Conservation (phyloP, 2,797 vertebrate species). For the Gallinago stenura region DNA sequence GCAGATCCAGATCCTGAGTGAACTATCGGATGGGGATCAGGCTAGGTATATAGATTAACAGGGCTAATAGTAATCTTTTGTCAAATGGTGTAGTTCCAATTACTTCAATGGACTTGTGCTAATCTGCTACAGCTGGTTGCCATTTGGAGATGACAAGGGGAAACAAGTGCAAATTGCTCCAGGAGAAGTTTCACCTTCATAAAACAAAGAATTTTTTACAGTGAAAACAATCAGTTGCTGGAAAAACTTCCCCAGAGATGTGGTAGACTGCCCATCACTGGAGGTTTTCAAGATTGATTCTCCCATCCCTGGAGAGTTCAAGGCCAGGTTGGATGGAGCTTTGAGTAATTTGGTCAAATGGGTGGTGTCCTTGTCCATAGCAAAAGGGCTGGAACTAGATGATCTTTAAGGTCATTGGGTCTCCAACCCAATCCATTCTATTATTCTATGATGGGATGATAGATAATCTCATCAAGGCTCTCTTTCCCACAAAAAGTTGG, state of each 20-base stretch:
- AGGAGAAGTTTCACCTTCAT: not conserved
- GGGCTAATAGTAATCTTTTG: not conserved
- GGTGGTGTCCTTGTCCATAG: not conserved
- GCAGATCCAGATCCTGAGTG: not conserved
- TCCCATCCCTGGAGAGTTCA: not conserved
- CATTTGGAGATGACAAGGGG: not conserved
- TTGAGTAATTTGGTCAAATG: not conserved
- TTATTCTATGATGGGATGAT: not conserved
- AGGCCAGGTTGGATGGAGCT: not conserved
- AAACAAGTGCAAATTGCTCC: not conserved
- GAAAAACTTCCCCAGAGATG: not conserved
- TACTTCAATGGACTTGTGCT: not conserved
- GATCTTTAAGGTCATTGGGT: not conserved
- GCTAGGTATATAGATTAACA: not conserved
- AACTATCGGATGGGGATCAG: not conserved
- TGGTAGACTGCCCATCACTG: not conserved
- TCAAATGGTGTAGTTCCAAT: not conserved
- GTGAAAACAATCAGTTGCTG: not conserved
- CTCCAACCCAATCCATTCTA: not conserved
- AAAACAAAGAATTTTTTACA: not conserved
- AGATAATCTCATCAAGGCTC: not conserved
- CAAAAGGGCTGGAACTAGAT: not conserved
- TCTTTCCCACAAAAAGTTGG: not conserved
- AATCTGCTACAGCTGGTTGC: not conserved
- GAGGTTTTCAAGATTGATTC: not conserved